Percentiles rank a stretch among this genome's conserved stretches.
Evolutionary conservation across 2,797 vertebrate genomes (phyloP).

Genomic region (Acomys russatus): DNA sequence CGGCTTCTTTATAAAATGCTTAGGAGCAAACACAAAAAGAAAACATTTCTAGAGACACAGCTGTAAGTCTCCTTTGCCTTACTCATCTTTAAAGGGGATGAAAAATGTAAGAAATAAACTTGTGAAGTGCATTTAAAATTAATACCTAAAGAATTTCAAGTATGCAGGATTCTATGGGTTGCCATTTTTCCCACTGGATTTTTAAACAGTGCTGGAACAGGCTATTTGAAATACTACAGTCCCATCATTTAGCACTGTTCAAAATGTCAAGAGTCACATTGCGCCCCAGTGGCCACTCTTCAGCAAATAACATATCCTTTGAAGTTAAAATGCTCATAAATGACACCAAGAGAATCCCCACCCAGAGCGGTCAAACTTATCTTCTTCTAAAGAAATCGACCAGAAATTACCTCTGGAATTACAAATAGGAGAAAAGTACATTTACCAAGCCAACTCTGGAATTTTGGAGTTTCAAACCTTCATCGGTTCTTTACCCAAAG

Average conservation of each 20-base stretch:
- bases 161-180: constrained; percentile 61
- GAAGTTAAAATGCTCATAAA: constrained; percentile 75
- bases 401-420: constrained; percentile 47
- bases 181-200: constrained; percentile 63
- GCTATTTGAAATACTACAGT: constrained; percentile 71
- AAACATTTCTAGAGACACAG: constrained; percentile 60
- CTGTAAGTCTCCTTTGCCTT: constrained; percentile 43
- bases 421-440: neutral
- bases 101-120: constrained; percentile 57
- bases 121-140: constrained; percentile 74
- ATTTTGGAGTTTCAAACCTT: constrained; percentile 40
- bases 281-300: constrained; percentile 69
- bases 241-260: constrained; percentile 73
- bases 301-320: constrained; percentile 74
- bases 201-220: constrained; percentile 72
- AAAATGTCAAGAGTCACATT: constrained; percentile 77
- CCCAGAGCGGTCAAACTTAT: constrained; percentile 12
- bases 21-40: constrained; percentile 7
- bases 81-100: neutral
- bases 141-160: constrained; percentile 78
- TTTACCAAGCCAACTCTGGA: constrained; percentile 15
- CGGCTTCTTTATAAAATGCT: constrained; percentile 33
- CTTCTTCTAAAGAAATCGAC: constrained; percentile 60
- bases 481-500: neutral
- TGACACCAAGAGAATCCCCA: constrained; percentile 67